Base-by-base conservation (phyloP, 2,888 invertebrate species). In the Electrophaes corylata region DNA sequence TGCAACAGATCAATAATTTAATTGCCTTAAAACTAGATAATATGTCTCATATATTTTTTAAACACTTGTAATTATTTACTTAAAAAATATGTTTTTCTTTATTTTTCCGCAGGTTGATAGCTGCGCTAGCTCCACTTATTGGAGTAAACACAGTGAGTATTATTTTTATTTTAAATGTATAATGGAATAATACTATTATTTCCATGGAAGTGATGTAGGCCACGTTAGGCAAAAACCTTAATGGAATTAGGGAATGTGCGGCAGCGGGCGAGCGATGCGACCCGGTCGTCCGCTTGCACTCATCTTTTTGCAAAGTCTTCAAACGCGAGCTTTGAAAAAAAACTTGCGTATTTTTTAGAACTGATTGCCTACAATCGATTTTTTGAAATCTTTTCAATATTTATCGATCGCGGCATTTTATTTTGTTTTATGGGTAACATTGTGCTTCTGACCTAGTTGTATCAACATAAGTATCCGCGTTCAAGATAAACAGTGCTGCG, bases 221-320 rank as follows among this genome's bases (percentile, higher is more conserved):
- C 59, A 50, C 66, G 66, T 71, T 67, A 69, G 59, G 67, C 60
- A 73, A 81, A 81, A 80, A 75, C 55, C 69, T 71, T 60, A 53
- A 62, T 61, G 67, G 68, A 74, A 72, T 84, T 81, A 63, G 85
- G 78, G 82, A 85, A 79, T 78, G 84, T 59, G 69, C 60, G 57
- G 64, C 65, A 69, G 69, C 66, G 71, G 31, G 70, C 65, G 68
- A 70, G 62, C 62, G 71, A 69, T 41, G 72, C 67, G 79, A 82
- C 86, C 78, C 75, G 84, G 77, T 76, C 70, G 84, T 74, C 83
- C 75, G 76, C 83, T 84, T 79, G 70, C 66, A 75, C 73, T 89
- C 77, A 67, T 88, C 76, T 67, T 91, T 90, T 91, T 90, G 86
- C 84, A 83, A 83, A 84, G 84, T 88, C 79, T 78, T 77, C 73